Base-by-base conservation (phyloP, 2,797 vertebrate genomes). In the Botia kubotai region DNA sequence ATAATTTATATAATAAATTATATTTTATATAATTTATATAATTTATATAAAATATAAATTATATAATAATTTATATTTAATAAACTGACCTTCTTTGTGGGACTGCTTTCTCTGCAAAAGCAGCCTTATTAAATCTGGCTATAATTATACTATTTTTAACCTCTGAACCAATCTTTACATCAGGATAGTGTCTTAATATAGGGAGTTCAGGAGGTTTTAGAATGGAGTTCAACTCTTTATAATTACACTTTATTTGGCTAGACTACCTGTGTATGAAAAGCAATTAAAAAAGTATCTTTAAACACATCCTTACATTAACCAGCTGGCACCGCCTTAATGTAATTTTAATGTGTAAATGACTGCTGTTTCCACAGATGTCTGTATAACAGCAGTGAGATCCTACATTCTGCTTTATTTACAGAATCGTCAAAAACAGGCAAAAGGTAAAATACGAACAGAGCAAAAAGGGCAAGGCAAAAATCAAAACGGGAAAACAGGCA, bases 331-430 rank as follows among this genome's bases (percentile, higher is more conserved):
- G 46, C 52, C 13, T 57, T 57, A 68, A 77, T 58, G 39, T 21
- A 12, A 60, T 69, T 69, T 58, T 58, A 58, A 69, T 60, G 75
- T 69, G 75, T 58, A 69, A 77, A 69, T 69, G 53, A 58, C 36
- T 29, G 36, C 53, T 33, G 74, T 66, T 53, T 66, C 26, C 17
- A 29, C n/a, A 53, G 63, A 76, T 76, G 48, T 76, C 74, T 67
- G 36, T 29, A 76, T 29, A 55, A 67, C n/a, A 17, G 29, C 13
- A 29, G 29, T 43, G n/a, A 13, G 36, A 66, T 23, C 19, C 29
- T 26, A 26, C 23, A 26, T 26, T 26, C 23, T 26, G 23, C 23
- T 26, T 26, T 26, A 26, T 26, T 26, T 26, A 26, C 23, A 26
- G 23, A 26, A 26, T 26, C 1, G 23, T 26, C 23, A 26, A 26